Evolutionary conservation across 2,888 invertebrate species (phyloP), one percentile per base, ranked within the genome.

Genomic region (Trissoscelio sp.): DNA sequence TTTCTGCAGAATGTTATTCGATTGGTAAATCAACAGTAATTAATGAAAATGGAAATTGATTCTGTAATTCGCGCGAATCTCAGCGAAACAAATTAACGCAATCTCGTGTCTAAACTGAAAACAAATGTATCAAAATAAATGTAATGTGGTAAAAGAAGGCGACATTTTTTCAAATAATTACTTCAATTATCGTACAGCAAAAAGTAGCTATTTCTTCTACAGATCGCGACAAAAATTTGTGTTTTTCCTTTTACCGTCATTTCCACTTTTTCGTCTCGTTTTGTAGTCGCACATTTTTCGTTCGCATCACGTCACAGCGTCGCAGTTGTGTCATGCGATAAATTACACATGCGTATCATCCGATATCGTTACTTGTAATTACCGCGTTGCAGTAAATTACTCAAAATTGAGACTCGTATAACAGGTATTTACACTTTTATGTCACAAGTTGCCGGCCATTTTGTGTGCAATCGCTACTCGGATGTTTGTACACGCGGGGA

Each of bases 361-460:
- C 62, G 66, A 66, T 58, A 72, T 79, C 79, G 79, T 79, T 73
- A 55, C 73, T 60, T 16, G 73, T 79, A 79, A 79, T 79, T 79
- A 73, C 70, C 67, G 44, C 20, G 53, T 53, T 44, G 42, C 46
- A 18, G 79, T 53, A 73, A 73, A 79, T 73, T 51, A 79, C 60
- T 70, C 42, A 64, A 78, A 78, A 78, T 78, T 78, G 70, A 58
- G 67, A 64, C 60, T 46, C 55, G 70, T 55, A 48, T 78, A 67
- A 78, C 64, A 70, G 70, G 64, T 70, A 78, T 70, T 78, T 70
- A 70, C 31, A 70, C 48, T 64, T 78, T 78, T 64, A 57, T 64
- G 70, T 78, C 60, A 48, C 64, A 70, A 51, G 18, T 34, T 58
- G 39, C 11, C 66, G 60, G 58, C 78, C 62, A 64, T 70, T 70